Evolutionary conservation across 2,797 vertebrate genomes (phyloP).

Genomic region (Acropternis orthonyx): DNA sequence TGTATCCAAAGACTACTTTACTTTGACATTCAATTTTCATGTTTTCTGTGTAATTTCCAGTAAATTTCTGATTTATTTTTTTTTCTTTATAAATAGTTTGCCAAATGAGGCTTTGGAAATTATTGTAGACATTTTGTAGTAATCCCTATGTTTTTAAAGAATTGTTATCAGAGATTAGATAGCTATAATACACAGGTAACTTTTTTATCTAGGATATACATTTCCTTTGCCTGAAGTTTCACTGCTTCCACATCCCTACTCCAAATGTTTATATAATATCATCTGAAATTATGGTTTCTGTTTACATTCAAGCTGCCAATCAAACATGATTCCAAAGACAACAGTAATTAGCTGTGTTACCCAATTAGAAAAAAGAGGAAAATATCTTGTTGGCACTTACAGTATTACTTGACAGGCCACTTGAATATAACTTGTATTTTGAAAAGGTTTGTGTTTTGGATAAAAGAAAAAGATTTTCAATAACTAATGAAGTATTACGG

Average conservation of each 20-base stretch:
- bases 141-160: constrained; percentile 5
- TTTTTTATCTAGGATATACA: constrained; percentile 40
- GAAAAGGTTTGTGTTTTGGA: constrained; percentile 30
- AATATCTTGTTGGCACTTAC: constrained; percentile 69
- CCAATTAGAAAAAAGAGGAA: constrained; percentile 74
- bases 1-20: constrained; percentile 55
- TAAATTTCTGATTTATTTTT: constrained; percentile 29
- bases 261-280: constrained; percentile 62
- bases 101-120: constrained; percentile 48
- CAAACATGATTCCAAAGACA: constrained; percentile 61
- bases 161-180: constrained; percentile 17
- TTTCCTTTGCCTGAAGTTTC: constrained; percentile 9
- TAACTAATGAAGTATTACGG: constrained; percentile 16
- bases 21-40: constrained; percentile 55
- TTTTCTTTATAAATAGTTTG: constrained; percentile 10
- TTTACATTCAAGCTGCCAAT: constrained; percentile 63
- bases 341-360: constrained; percentile 71
- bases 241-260: constrained; percentile 20
- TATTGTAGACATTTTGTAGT: constrained; percentile 27
- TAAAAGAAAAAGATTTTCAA: constrained; percentile 33
- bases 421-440: constrained; percentile 65
- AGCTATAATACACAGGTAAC: constrained; percentile 45
- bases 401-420: constrained; percentile 71
- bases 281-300: constrained; percentile 49
- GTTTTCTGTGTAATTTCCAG: constrained; percentile 64